Base-by-base conservation (phyloP, 2,113 vertebrate genomes). In the Proteles cristata region DNA sequence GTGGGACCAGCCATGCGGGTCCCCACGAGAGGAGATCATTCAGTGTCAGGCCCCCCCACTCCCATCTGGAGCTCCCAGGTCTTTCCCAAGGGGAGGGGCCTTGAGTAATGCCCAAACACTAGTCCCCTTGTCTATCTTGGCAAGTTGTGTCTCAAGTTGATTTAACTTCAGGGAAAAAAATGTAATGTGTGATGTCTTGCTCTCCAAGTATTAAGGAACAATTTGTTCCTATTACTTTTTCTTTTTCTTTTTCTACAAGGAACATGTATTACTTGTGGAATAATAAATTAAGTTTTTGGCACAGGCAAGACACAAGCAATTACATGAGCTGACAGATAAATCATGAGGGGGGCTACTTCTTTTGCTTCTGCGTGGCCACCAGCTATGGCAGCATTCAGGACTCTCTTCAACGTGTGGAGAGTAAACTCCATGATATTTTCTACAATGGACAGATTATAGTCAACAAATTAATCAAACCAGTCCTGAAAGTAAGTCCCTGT, bases 201-300 rank as follows among this genome's bases (percentile, higher is more conserved):
- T 89, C 79, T 82, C 88, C 33, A 39, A 96, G 69, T 76, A 95
- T 87, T 80, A 84, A 79, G 96, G 94, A 97, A 97, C 89, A 83
- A 94, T 97, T 97, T 97, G 97, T 97, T 96, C 74, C 83, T 82
- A 23, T 90, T 96, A 86, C 55, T 74, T 91, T 94, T 69, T 61
- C 53, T 77, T 45, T 15, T 85, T 94, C 73, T 14, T 79, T 82
- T 91, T 58, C 74, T 93, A 95, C 94, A 90, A 98, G 74, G 83
- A 96, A 81, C 58, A 71, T 68, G 65, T 53, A 95, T 93, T 93
- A 97, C 39, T 95, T 69, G 87, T 79, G 48, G 94, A 96, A 97
- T 97, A 96, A 96, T 95, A 92, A 97, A 92, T 92, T 93, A 94
- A 91, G 73, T 86, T 97, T 96, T 55, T 31, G 90, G 93, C 97